Evolutionary conservation across 2,797 vertebrate genomes (phyloP).

Genomic region (Acrossocheilus fasciatus): DNA sequence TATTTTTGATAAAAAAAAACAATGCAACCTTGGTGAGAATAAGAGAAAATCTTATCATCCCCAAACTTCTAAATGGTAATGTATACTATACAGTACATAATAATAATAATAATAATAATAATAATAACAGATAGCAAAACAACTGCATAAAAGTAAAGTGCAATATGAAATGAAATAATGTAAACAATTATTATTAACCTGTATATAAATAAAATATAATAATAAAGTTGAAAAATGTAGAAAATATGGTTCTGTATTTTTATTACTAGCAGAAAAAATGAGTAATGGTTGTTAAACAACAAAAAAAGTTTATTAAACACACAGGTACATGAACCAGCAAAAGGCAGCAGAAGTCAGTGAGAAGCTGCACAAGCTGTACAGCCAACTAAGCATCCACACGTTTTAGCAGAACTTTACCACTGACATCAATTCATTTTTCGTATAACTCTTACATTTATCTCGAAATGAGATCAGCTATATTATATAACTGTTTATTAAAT

Average conservation of each 20-base stretch:
- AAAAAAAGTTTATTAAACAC: background rate
- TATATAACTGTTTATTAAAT: background rate
- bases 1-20: background rate
- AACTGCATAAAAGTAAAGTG: background rate
- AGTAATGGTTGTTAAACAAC: background rate
- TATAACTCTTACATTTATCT: slow-evolving; percentile 16
- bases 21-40: background rate
- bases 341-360: background rate
- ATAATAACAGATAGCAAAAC: background rate
- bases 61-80: background rate
- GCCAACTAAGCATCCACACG: background rate
- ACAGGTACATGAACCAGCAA: slow-evolving; percentile 30
- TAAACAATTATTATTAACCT: background rate
- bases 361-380: slow-evolving; percentile 6
- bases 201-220: background rate
- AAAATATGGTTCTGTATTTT: background rate
- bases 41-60: background rate
- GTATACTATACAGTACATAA: background rate
- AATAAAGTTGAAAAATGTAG: too few species aligned
- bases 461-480: background rate
- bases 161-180: background rate
- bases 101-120: background rate
- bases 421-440: slow-evolving; percentile 21
- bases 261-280: background rate
- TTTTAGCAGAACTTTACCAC: background rate